A percentile compares a stretch with the other conserved stretches of the same genome.
These are phyloP conservation scores for Garrulus glandarius DNA, from an alignment of 2,797 vertebrate species.

Conservation along the genomic window DNA sequence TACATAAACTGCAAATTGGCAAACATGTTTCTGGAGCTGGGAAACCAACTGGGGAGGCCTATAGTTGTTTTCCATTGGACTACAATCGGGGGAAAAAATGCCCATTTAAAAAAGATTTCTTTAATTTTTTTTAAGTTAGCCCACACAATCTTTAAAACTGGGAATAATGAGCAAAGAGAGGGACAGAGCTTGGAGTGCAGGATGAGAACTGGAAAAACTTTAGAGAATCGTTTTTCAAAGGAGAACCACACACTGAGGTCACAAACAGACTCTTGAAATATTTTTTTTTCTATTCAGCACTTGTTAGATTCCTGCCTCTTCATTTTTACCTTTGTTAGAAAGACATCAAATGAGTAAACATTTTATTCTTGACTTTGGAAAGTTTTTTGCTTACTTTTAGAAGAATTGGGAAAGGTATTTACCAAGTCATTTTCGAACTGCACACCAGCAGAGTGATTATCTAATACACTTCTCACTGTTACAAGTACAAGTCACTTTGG, in stretches of 20 bases:
- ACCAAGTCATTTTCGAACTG: neutral
- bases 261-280: neutral
- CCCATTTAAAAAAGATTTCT: neutral
- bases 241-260: neutral
- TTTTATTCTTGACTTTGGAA: neutral
- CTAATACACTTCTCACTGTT: neutral
- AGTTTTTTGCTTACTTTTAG: neutral
- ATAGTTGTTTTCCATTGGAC: neutral
- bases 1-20: constrained; percentile 40
- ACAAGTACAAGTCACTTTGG: neutral
- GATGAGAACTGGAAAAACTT: neutral
- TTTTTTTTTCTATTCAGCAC: neutral
- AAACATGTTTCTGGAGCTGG: neutral
- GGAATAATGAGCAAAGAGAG: neutral
- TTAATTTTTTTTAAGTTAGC: neutral
- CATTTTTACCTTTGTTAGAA: neutral
- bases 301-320: neutral
- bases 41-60: neutral
- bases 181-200: neutral
- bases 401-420: neutral
- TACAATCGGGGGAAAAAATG: neutral
- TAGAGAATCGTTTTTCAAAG: constrained; percentile 11
- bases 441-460: neutral
- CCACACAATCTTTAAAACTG: neutral
- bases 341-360: neutral